Base-by-base conservation (phyloP, 2,888 invertebrate genomes). In the Phaonia tiefii region DNA sequence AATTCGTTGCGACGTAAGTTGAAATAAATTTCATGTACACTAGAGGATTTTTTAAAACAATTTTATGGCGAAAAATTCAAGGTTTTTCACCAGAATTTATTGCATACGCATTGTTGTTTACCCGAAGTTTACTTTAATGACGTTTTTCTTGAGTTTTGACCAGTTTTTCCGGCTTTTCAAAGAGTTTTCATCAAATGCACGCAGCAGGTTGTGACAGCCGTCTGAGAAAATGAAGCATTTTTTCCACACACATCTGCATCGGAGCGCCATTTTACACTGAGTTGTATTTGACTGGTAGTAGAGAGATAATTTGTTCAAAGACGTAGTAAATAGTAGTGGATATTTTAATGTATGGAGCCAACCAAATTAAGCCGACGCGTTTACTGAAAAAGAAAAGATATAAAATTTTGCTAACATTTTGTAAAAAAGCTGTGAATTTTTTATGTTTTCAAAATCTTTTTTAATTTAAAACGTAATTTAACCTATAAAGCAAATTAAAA, bases 261-360 rank as follows among this genome's bases (percentile, higher is more conserved):
- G 20, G 37, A 78, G 54, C 80, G 80, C 80, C 76, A 80, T 83
- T 75, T 81, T 83, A 78, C 78, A 80, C 56, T 49, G 42, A 13
- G 63, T 42, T 63, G 63, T 13, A 63, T n/a, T 1, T 11, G 0
- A 42, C 10, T 2, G 11, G 63, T 63, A 63, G 3, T 42, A 20
- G n/a, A n/a, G n/a, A n/a, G n/a, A n/a, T n/a, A n/a, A n/a, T n/a
- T n/a, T n/a, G n/a, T n/a, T n/a, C n/a, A n/a, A n/a, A n/a, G n/a
- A n/a, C n/a, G n/a, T n/a, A n/a, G n/a, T n/a, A n/a, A n/a, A n/a
- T n/a, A n/a, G n/a, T n/a, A n/a, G n/a, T n/a, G n/a, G 37, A 10
- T 4, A 37, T 37, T 37, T 37, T 37, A n/a, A n/a, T n/a, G n/a
- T n/a, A n/a, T n/a, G n/a, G n/a, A n/a, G n/a, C n/a, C n/a, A n/a